These are phyloP conservation scores for Pogonomyrmex californicus DNA, from an alignment of 1,140 invertebrate species.

Conservation along the genomic window DNA sequence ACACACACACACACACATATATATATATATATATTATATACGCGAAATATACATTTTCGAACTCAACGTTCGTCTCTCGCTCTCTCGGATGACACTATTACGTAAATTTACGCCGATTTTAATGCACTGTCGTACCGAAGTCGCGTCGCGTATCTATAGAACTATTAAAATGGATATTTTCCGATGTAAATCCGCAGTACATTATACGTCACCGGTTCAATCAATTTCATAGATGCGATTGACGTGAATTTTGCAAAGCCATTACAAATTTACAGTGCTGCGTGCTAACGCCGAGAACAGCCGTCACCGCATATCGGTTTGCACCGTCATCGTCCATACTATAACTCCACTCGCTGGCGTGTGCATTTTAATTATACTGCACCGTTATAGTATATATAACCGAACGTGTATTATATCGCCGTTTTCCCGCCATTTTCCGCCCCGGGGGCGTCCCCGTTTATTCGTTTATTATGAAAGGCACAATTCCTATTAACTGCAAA, in stretches of 20 bases:
- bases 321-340: conserved; percentile 37
- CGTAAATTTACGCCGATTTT: conserved; percentile 24
- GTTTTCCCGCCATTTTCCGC: conserved; percentile 8
- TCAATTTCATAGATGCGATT: conserved; percentile 52
- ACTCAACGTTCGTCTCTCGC: neutral
- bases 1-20: too few relatives aligned
- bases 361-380: conserved; percentile 56
- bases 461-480: conserved; percentile 34
- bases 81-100: neutral
- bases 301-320: conserved; percentile 58
- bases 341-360: conserved; percentile 26
- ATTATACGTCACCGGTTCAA: conserved; percentile 40
- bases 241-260: conserved; percentile 58
- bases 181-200: conserved; percentile 16
- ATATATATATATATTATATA: too few relatives aligned
- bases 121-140: neutral
- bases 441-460: neutral
- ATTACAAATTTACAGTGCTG: conserved; percentile 59
- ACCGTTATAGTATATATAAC: conserved; percentile 7
- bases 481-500: conserved; percentile 5
- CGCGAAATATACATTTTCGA: neutral
- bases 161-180: conserved; percentile 50
- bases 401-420: conserved; percentile 44
- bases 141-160: neutral
- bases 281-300: conserved; percentile 48